These are phyloP conservation scores for Neocloeon triangulifer DNA, from an alignment of 1,140 invertebrate genomes.

Conservation along the genomic window DNA sequence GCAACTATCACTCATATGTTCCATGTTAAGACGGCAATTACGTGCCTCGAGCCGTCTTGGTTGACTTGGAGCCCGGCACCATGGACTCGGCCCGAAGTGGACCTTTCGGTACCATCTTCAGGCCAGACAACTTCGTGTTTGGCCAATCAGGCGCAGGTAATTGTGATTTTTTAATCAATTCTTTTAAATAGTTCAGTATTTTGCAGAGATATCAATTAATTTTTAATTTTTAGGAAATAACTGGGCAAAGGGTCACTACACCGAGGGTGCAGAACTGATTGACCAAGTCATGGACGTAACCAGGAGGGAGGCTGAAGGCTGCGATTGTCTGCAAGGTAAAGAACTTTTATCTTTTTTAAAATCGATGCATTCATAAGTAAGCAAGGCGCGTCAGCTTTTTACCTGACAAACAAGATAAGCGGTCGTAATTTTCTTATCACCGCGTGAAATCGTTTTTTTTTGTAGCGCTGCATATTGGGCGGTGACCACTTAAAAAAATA, in stretches of 20 bases:
- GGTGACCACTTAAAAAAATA: too few relatives aligned
- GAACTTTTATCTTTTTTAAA: too few relatives aligned
- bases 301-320: slow-evolving; percentile 64
- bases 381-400: too few relatives aligned
- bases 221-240: too few relatives aligned
- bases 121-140: slow-evolving; percentile 39
- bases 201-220: too few relatives aligned
- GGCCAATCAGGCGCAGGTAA: slow-evolving; percentile 30
- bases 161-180: too few relatives aligned
- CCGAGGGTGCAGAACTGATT: slow-evolving; percentile 67
- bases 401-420: too few relatives aligned
- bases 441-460: too few relatives aligned
- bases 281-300: slow-evolving; percentile 60
- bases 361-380: too few relatives aligned
- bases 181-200: too few relatives aligned
- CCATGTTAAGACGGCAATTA: slow-evolving; percentile 24
- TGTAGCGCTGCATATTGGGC: too few relatives aligned
- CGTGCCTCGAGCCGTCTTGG: slow-evolving; percentile 29
- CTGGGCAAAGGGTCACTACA: slow-evolving; percentile 83
- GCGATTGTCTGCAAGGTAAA: slow-evolving; percentile 75
- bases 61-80: slow-evolving; percentile 37
- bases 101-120: slow-evolving; percentile 32
- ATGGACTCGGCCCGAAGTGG: slow-evolving; percentile 38
- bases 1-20: slow-evolving; percentile 21
- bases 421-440: too few relatives aligned